Evolutionary conservation across 1,140 invertebrate species (phyloP).

Genomic region (Drosophila arizonae): DNA sequence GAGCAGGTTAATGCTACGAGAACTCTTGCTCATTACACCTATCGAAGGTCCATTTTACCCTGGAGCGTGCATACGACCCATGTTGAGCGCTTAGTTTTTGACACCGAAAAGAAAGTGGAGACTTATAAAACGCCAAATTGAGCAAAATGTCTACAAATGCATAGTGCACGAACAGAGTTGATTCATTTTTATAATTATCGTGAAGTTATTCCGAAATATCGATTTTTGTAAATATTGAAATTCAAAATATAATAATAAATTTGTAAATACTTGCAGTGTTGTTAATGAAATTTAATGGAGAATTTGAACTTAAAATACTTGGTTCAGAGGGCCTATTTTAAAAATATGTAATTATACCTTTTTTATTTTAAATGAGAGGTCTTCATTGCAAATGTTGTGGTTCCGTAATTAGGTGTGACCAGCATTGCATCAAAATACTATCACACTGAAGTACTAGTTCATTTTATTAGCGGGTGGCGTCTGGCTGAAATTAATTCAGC

Average conservation of each 20-base stretch:
- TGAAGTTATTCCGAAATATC: too few relatives aligned
- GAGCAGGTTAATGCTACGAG: slow-evolving; percentile 32
- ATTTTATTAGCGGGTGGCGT: background rate
- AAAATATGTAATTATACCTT: too few relatives aligned
- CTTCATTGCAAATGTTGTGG: too few relatives aligned
- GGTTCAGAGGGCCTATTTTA: too few relatives aligned
- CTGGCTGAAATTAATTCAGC: slow-evolving; percentile 8
- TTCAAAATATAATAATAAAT: too few relatives aligned
- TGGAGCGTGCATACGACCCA: slow-evolving; percentile 78
- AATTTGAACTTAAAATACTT: too few relatives aligned
- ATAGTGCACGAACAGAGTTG: slow-evolving; percentile 6
- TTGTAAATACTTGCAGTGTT: too few relatives aligned
- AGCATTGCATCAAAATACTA: background rate
- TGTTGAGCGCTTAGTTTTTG: slow-evolving; percentile 68
- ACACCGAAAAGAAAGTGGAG: slow-evolving; percentile 71
- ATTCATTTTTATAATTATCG: too few relatives aligned
- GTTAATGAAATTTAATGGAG: too few relatives aligned
- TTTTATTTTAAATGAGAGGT: too few relatives aligned
- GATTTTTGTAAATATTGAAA: too few relatives aligned
- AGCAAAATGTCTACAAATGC: slow-evolving; percentile 30
- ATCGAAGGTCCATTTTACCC: slow-evolving; percentile 43
- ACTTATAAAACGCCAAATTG: slow-evolving; percentile 42
- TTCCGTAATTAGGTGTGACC: background rate
- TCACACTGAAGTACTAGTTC: slow-evolving; percentile 15
- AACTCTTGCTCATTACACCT: slow-evolving; percentile 5